Conservation (phyloP, 2,888 invertebrate species). For the Harmothoe impar region DNA sequence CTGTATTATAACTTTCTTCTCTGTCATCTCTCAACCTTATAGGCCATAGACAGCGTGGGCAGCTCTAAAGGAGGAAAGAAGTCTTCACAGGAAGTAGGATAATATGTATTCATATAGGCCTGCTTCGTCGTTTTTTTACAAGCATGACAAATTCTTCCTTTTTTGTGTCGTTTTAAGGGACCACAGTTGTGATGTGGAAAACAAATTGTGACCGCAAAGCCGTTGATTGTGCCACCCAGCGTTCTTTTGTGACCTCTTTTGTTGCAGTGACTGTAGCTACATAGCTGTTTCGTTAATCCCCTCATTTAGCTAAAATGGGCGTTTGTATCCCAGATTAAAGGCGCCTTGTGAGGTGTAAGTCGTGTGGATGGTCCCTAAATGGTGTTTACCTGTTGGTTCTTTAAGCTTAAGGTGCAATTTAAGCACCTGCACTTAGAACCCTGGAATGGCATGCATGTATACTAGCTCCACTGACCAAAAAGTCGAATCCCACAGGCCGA, state of each 20-base stretch:
- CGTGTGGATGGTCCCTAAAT: not conserved
- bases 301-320: not conserved
- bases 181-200: not conserved
- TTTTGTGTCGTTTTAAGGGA: not conserved
- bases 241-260: not conserved
- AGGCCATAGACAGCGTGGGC: no score
- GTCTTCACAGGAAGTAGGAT: no score
- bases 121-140: not conserved
- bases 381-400: no score
- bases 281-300: not conserved
- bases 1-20: no score
- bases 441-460: no score
- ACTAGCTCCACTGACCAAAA: no score
- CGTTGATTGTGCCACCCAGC: not conserved
- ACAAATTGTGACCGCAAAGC: conserved; percentile 10
- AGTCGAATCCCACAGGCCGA: no score
- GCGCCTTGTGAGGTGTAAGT: not conserved
- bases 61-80: no score
- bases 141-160: not conserved
- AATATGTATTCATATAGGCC: no score
- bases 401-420: no score
- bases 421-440: no score
- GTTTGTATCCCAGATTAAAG: not conserved
- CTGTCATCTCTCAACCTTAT: no score
- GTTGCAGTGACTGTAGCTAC: not conserved